Evolutionary conservation across 2,113 vertebrate genomes (phyloP).

Genomic region (Loxodonta africana): DNA sequence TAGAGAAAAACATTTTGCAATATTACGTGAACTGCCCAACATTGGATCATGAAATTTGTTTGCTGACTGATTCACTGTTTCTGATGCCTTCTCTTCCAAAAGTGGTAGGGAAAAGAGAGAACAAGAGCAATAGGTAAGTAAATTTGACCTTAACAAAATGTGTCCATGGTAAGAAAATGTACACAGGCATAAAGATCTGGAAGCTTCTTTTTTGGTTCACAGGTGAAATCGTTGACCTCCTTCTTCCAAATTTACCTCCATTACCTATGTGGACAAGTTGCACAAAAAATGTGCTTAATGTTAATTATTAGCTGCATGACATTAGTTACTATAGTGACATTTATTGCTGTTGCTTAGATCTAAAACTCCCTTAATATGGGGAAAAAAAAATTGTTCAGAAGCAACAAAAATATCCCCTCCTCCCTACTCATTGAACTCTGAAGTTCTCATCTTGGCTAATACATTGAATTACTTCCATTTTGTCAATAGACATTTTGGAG

Average conservation of each 20-base stretch:
- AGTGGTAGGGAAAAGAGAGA: neutral
- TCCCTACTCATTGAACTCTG: neutral
- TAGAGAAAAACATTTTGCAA: neutral
- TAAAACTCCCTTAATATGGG: neutral
- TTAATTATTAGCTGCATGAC: neutral
- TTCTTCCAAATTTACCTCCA: neutral
- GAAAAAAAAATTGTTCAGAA: neutral
- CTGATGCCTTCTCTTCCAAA: neutral
- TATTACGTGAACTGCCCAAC: neutral
- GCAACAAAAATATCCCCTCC: neutral
- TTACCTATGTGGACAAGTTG: neutral
- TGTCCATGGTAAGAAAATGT: neutral
- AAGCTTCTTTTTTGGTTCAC: neutral
- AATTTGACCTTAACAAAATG: neutral
- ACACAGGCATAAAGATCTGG: neutral
- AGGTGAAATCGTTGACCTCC: neutral
- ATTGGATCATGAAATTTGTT: neutral
- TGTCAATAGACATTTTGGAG: conserved; percentile 47
- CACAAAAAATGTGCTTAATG: neutral
- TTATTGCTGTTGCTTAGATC: neutral
- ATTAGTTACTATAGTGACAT: neutral
- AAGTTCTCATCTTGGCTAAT: conserved; percentile 25
- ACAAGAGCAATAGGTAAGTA: neutral
- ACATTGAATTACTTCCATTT: conserved; percentile 49
- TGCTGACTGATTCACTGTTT: neutral